Base-by-base conservation (phyloP, 1,140 invertebrate genomes). In the Xylocopa sonorina region DNA sequence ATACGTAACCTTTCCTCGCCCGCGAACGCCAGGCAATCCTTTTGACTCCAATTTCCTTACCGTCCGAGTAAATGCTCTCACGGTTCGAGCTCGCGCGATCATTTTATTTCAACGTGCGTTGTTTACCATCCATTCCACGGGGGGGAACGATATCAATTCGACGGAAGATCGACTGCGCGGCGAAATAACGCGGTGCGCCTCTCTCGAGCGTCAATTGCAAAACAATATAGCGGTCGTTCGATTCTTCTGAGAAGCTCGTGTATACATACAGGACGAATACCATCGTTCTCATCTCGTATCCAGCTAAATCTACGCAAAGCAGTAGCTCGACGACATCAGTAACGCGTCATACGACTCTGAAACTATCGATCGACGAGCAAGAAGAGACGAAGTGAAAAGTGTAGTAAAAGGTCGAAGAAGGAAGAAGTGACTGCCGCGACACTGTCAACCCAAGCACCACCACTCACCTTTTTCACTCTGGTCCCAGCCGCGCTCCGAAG, bases 381-480 rank as follows among this genome's bases (percentile, higher is more conserved):
- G 14, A 53, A 1, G n/a, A 24, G 24, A 1, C 5, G 12, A 12
- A 14, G 24, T 6, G 21, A 2, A 3, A 4, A 21, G 0, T 3
- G 3, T 9, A 34, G 0, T 1, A 2, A n/a, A 34, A 21, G 0
- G 38, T 38, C 38, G 9, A 38, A 9, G 9, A 27, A 58, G 18
- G 27, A 34, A 2, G 14, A 27, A 10, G 24, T 10, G 53, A 12
- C 5, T 24, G 14, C 6, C 24, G 12, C 9, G 51, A 60, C 18
- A n/a, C n/a, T n/a, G 38, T 72, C 27, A 21, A 7, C 16, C 21
- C 6, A 21, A 5, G 3, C 2, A 3, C 16, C 38, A 16, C 38
- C 63, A 77, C 74, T 18, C 63, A 77, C 64, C 74, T 77, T 60
- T 58, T 41, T 58, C 74, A 60, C 64, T 29, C 53, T 29, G 21